Evolutionary conservation across 2,797 vertebrate species (phyloP).

Genomic region (Sarcoramphus papa): DNA sequence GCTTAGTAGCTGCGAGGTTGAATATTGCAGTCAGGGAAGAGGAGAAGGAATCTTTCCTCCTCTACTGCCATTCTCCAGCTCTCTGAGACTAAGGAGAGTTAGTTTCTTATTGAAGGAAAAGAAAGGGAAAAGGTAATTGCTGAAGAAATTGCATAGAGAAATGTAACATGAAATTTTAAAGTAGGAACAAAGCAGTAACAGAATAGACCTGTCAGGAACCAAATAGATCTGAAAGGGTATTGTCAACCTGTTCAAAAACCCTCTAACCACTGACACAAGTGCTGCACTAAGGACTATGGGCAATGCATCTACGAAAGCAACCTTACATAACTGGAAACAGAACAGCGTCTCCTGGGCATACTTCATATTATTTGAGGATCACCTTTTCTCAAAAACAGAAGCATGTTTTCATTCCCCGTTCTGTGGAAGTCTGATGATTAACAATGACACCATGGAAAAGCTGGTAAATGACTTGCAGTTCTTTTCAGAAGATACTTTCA

Average conservation of each 20-base stretch:
- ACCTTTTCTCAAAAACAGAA: background rate
- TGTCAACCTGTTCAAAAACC: background rate
- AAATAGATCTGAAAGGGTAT: background rate
- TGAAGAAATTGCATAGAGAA: background rate
- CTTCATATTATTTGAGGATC: background rate
- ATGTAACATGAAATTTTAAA: background rate
- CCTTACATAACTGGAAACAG: background rate
- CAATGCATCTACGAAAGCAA: background rate
- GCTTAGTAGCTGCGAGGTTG: background rate
- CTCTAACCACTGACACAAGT: background rate
- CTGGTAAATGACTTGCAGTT: background rate
- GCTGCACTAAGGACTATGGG: background rate
- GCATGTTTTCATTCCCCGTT: background rate
- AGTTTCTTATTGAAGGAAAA: background rate
- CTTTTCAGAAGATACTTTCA: background rate
- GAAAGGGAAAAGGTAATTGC: background rate
- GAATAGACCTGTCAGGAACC: background rate
- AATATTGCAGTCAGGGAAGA: background rate
- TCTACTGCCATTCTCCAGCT: background rate
- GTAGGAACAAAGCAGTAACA: background rate
- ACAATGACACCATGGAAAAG: background rate
- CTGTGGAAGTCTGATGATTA: background rate
- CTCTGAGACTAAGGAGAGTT: background rate
- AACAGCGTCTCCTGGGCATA: background rate
- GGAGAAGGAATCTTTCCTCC: background rate